phyloP scores from a whole-genome alignment of 2,888 invertebrate species.

The Scaptomyza flava region DNA sequence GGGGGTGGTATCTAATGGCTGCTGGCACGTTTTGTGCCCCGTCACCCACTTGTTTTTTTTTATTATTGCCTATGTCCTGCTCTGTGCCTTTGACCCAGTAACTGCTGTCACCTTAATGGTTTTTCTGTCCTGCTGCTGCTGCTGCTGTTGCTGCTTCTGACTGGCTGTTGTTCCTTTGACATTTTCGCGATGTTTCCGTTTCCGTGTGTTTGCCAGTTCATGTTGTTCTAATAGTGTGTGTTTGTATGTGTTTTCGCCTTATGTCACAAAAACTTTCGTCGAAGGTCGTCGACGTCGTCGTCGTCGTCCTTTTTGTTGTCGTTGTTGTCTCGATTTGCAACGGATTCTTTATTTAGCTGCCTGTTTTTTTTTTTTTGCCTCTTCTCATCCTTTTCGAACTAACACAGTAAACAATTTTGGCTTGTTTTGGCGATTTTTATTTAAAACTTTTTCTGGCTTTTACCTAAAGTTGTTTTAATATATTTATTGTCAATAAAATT shows the following conservation, averaged over 20 bases:
- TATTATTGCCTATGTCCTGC: conserved; percentile 50
- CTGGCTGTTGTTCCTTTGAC: conserved; percentile 71
- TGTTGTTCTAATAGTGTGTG: conserved; percentile 37
- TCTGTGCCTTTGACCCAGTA: conserved; percentile 60
- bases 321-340: conserved; percentile 57
- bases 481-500: not conserved
- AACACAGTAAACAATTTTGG: not conserved
- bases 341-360: conserved; percentile 27
- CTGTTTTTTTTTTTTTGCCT: not conserved
- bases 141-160: conserved; percentile 31
- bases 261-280: conserved; percentile 41
- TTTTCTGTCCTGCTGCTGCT: conserved; percentile 25
- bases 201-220: conserved; percentile 53
- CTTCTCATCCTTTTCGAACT: not conserved
- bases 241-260: conserved; percentile 29
- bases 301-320: conserved; percentile 28
- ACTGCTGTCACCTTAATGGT: conserved; percentile 67
- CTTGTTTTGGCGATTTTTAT: not conserved
- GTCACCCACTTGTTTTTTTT: conserved; percentile 46
- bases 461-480: not conserved
- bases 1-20: conserved; percentile 36
- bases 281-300: conserved; percentile 50
- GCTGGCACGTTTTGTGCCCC: conserved; percentile 32
- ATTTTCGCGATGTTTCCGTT: conserved; percentile 72
- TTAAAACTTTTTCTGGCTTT: not conserved